Conservation (phyloP, 2,113 vertebrate genomes). For the Phrynosoma blainvillii region DNA sequence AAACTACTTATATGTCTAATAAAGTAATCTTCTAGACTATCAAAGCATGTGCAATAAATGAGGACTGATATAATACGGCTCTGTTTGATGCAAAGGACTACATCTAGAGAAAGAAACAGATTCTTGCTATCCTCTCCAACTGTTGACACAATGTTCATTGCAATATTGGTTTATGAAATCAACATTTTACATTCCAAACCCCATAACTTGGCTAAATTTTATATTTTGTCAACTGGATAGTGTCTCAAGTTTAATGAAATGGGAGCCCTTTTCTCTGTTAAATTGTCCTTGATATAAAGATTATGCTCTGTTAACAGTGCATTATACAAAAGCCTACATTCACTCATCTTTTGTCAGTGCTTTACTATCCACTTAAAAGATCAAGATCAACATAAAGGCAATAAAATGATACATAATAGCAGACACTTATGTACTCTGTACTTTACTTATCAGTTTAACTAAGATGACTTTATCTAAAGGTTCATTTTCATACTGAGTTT, state of each 20-base stretch:
- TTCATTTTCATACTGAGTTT: conserved; percentile 90
- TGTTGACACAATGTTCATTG: not conserved
- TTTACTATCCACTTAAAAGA: conserved; percentile 76
- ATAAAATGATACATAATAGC: conserved; percentile 84
- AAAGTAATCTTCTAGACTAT: not conserved
- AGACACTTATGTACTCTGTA: conserved; percentile 77
- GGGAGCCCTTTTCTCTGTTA: conserved; percentile 68
- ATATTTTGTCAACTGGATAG: conserved; percentile 61
- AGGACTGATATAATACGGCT: not conserved
- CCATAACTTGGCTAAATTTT: conserved; percentile 67
- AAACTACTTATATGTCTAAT: not conserved
- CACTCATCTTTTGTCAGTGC: conserved; percentile 72
- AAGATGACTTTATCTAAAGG: conserved; percentile 83
- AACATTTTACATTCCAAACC: conserved; percentile 51
- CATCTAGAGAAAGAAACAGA: not conserved
- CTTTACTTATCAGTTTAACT: conserved; percentile 86
- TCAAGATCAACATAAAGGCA: conserved; percentile 86
- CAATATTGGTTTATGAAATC: conserved; percentile 1
- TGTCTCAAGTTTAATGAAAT: conserved; percentile 73
- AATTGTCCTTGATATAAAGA: conserved; percentile 73
- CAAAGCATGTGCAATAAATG: no score
- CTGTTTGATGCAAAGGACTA: not conserved
- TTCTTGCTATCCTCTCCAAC: no score
- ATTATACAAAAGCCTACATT: conserved; percentile 75
- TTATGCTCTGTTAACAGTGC: conserved; percentile 62